Conservation (phyloP, 2,888 invertebrate species). For the Venustoraphidia nigricollis region DNA sequence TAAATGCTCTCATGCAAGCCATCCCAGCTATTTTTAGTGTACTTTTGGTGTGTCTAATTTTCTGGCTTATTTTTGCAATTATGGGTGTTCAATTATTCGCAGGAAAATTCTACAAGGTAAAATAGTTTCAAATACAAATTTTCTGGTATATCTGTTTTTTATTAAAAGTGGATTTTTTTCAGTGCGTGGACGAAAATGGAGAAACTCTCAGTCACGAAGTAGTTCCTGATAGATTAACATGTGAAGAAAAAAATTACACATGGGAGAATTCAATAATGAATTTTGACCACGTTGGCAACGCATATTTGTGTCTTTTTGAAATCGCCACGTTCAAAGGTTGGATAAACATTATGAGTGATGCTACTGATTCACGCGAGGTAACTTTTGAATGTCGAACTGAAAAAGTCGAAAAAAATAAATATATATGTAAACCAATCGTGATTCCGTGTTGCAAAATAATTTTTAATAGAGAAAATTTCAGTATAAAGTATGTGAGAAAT, state of each 20-base stretch:
- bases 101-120: conserved; percentile 90
- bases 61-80: conserved; percentile 99
- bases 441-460: not conserved
- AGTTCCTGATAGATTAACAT: conserved; percentile 74
- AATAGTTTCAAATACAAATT: not conserved
- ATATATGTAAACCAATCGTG: not conserved
- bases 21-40: conserved; percentile 99
- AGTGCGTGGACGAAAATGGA: conserved; percentile 78
- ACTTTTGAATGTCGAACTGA: no score
- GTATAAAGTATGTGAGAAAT: no score
- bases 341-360: conserved; percentile 97
- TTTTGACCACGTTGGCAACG: conserved; percentile 95
- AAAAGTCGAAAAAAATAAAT: no score
- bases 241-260: conserved; percentile 73
- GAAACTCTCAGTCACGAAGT: conserved; percentile 63
- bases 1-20: conserved; percentile 96
- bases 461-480: no score
- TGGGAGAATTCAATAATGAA: conserved; percentile 97
- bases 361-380: conserved; percentile 90
- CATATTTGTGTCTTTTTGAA: conserved; percentile 94
- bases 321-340: conserved; percentile 99
- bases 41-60: conserved; percentile 95
- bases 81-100: conserved; percentile 98
- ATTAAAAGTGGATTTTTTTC: conserved; percentile 20
- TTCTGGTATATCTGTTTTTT: not conserved